Evolutionary conservation across 2,888 invertebrate genomes (phyloP).

Genomic region (Tenthredo notha): DNA sequence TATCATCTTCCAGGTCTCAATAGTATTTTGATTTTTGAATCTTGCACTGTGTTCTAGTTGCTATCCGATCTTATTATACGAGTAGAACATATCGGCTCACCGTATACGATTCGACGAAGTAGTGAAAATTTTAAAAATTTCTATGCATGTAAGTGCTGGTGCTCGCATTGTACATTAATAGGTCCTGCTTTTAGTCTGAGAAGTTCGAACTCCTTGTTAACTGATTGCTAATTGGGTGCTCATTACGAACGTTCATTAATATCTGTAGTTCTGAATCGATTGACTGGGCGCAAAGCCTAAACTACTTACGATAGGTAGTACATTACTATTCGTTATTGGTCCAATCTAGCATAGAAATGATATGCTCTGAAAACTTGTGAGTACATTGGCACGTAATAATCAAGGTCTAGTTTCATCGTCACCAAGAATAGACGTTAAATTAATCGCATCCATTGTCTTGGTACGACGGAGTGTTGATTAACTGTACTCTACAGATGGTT

Average conservation of each 20-base stretch:
- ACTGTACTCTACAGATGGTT: background rate
- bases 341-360: background rate
- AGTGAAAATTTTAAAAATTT: background rate
- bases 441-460: background rate
- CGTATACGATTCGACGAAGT: background rate
- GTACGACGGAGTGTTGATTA: constrained; percentile 9
- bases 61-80: background rate
- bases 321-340: background rate
- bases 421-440: background rate
- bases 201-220: background rate
- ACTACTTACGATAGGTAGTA: background rate
- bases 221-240: background rate
- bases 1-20: no score
- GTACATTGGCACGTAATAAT: background rate
- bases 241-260: background rate
- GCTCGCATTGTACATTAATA: background rate
- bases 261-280: background rate
- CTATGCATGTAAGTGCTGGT: no score
- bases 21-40: background rate
- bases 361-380: background rate
- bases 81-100: background rate
- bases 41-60: background rate
- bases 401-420: background rate
- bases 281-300: background rate
- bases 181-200: background rate